phyloP scores from a whole-genome alignment of 2,888 invertebrate species.

The Portevinia maculata region DNA sequence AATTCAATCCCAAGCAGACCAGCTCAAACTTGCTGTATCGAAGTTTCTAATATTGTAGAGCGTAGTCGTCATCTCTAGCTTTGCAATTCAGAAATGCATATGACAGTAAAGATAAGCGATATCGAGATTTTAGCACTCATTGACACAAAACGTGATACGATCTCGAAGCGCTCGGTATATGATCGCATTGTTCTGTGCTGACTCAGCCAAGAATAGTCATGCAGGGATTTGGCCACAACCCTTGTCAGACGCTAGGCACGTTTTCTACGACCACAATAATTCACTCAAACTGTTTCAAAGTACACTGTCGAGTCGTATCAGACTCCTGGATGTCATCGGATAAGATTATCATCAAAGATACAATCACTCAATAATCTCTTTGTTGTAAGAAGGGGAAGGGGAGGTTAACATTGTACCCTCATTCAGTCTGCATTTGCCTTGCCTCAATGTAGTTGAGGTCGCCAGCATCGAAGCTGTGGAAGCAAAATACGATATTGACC shows the following conservation, averaged over 20 bases:
- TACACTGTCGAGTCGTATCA: slow-evolving; percentile 4
- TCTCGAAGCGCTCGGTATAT: not conserved
- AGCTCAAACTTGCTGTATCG: too few relatives aligned
- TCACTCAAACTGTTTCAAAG: not conserved
- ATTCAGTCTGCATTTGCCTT: not conserved
- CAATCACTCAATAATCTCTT: not conserved
- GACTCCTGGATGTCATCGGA: too few relatives aligned
- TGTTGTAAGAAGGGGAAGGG: slow-evolving; percentile 1
- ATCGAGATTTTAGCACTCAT: slow-evolving; percentile 10
- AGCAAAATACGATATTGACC: not conserved
- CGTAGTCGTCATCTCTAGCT: too few relatives aligned
- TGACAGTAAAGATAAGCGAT: too few relatives aligned
- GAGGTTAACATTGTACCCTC: not conserved
- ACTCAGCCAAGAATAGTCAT: slow-evolving; percentile 10
- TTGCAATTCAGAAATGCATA: too few relatives aligned
- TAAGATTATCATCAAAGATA: slow-evolving; percentile 6
- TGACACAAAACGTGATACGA: not conserved
- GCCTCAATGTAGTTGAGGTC: not conserved
- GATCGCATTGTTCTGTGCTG: not conserved
- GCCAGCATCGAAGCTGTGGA: not conserved
- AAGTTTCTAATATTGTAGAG: too few relatives aligned
- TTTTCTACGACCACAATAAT: not conserved
- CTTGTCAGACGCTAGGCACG: slow-evolving; percentile 7
- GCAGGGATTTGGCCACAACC: too few relatives aligned
- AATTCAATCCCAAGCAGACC: too few relatives aligned